Conservation (phyloP, 2,888 invertebrate genomes). For the Sinopyrophorus schimmeli region DNA sequence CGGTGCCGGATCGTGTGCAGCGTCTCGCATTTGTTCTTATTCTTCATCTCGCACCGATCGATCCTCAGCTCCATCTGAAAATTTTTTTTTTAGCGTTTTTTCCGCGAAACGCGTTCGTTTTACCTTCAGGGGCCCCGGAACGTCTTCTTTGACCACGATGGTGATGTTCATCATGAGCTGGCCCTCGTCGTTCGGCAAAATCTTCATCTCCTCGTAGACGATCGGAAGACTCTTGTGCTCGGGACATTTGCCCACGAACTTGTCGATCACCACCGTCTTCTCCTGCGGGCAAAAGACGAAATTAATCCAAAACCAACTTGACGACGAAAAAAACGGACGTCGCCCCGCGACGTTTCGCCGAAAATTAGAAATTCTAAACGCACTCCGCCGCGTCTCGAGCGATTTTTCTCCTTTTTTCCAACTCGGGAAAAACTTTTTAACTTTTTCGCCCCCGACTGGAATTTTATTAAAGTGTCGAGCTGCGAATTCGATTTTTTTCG, state of each 20-base stretch:
- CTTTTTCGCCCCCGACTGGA: too few relatives aligned
- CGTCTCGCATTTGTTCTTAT: conserved; percentile 8
- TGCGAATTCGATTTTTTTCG: too few relatives aligned
- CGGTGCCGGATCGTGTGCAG: conserved; percentile 12
- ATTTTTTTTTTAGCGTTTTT: background rate
- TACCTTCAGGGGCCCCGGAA: conserved; percentile 17
- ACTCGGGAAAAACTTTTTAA: too few relatives aligned
- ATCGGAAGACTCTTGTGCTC: conserved; percentile 24
- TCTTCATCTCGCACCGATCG: conserved; percentile 16
- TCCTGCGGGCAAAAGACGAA: too few relatives aligned
- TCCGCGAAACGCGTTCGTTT: too few relatives aligned
- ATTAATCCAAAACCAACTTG: too few relatives aligned
- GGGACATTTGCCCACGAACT: conserved; percentile 21
- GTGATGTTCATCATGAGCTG: conserved; percentile 14
- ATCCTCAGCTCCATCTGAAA: conserved; percentile 15
- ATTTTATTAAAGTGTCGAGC: too few relatives aligned
- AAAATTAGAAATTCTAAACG: too few relatives aligned
- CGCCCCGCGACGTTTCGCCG: too few relatives aligned
- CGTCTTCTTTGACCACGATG: conserved; percentile 21
- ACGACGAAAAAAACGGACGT: too few relatives aligned
- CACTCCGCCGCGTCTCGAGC: too few relatives aligned
- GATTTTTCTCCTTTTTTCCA: too few relatives aligned
- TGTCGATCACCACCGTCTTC: conserved; percentile 13
- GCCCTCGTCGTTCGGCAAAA: conserved; percentile 16
- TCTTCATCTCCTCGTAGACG: conserved; percentile 9